Evolutionary conservation across 2,888 invertebrate species (phyloP), one percentile per base, ranked within the genome.

Genomic region (Chrysomela aeneicollis): DNA sequence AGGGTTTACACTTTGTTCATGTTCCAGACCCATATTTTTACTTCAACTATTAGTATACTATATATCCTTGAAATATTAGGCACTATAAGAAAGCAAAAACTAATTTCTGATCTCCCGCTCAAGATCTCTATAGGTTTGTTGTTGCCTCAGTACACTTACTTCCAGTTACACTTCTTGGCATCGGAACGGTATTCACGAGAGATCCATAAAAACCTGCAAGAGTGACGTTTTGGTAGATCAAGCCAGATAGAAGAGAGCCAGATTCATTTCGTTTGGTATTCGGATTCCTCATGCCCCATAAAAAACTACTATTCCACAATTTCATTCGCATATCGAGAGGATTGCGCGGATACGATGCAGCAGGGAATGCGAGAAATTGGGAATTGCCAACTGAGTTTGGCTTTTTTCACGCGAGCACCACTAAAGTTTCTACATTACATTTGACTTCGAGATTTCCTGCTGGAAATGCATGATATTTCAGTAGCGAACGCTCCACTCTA

Each of bases 361-460:
- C 42, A 42, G 42, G 12, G 42, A 42, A 42, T 42, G 55, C 35
- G 46, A 26, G 57, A 22, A 57, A 57, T 57, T 57, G 57, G 46
- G 57, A 57, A 46, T 19, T 54, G 54, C 8, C 35, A 53, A 54
- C 17, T 42, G 42, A 42, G 42, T 42, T 19, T 22, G 37, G 42
- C 15, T 55, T 55, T 55, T 55, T 55, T 55, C 37, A 55, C 42
- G 46, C 57, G 57, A 46, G 46, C 22, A 17, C 19, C 57, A 46
- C 21, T 57, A 46, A 62, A 62, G 47, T 60, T 63, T 52, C 58
- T 49, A 61, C 60, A 67, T 63, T 63, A 63, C 63, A 67, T 67
- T 67, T 67, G 66, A 54, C 66, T 67, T 67, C 63, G 63, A 67
- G 66, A 67, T 67, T 67, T 61, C 66, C 66, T 59, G 59, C 46